These are phyloP conservation scores for Luperina testacea DNA, from an alignment of 2,888 invertebrate species.

Conservation along the genomic window DNA sequence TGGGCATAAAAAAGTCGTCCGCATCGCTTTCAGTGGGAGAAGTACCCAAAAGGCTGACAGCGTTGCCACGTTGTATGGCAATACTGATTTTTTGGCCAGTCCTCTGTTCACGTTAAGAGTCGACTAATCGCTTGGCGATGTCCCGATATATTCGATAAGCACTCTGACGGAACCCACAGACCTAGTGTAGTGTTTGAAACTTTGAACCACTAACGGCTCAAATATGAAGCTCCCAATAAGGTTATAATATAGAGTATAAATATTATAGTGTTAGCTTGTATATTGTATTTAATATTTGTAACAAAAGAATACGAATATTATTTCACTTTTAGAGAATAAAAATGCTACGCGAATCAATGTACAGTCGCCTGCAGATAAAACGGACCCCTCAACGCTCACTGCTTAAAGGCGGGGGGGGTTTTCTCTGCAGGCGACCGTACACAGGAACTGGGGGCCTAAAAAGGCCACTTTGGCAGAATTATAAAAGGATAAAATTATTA, in stretches of 20 bases:
- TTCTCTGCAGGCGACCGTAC: too few species aligned
- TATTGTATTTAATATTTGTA: not conserved
- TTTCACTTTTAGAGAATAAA: not conserved
- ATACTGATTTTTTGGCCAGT: not conserved
- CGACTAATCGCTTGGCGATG: not conserved
- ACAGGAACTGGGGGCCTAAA: not conserved
- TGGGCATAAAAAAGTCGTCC: not conserved
- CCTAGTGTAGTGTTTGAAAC: not conserved
- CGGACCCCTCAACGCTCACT: too few species aligned
- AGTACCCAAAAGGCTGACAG: not conserved
- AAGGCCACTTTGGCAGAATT: too few species aligned
- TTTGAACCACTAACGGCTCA: not conserved
- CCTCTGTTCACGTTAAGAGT: not conserved
- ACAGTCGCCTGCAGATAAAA: too few species aligned
- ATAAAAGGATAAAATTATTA: too few species aligned
- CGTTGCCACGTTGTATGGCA: not conserved
- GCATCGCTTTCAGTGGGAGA: not conserved
- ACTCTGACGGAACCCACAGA: not conserved
- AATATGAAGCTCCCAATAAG: too few species aligned
- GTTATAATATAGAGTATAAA: not conserved
- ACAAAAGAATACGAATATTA: not conserved
- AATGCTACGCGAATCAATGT: not conserved
- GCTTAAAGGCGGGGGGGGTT: too few species aligned
- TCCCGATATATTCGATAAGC: not conserved
- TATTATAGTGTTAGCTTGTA: not conserved